These are phyloP conservation scores for Sylvia borin DNA, from an alignment of 2,797 vertebrate species.

Conservation along the genomic window DNA sequence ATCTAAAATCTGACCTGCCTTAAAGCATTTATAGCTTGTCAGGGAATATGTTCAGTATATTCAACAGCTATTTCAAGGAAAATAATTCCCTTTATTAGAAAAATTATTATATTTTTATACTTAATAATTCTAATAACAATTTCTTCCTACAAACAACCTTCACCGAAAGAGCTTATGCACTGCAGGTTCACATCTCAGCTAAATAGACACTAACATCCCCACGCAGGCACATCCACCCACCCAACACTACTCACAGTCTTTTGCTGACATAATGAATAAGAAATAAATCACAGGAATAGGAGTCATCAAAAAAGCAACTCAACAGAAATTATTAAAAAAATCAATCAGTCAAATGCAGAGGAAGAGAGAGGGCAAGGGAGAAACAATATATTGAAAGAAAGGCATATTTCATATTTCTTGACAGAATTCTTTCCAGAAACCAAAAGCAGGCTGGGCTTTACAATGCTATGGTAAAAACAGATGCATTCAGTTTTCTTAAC, in stretches of 20 bases:
- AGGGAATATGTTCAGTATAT: not conserved
- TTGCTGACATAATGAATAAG: not conserved
- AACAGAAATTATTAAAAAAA: not conserved
- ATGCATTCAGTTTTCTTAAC: not conserved
- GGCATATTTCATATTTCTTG: not conserved
- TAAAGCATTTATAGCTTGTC: constrained; percentile 16
- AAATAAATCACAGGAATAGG: not conserved
- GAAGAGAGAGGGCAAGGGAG: not conserved
- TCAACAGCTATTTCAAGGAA: not conserved
- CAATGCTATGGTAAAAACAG: not conserved
- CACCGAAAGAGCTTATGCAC: not conserved
- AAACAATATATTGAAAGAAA: not conserved
- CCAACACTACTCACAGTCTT: not conserved
- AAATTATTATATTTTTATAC: not conserved
- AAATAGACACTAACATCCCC: not conserved
- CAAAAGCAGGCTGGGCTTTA: not conserved
- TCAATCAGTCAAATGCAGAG: not conserved
- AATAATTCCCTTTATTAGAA: not conserved
- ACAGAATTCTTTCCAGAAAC: not conserved
- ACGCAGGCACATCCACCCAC: not conserved
- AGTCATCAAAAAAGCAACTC: not conserved
- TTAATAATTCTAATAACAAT: not conserved
- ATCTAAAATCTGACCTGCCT: constrained; percentile 8
- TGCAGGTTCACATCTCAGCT: not conserved
- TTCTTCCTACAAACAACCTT: not conserved